phyloP scores from a whole-genome alignment of 2,113 vertebrate genomes.

The Tachysurus fulvidraco region DNA sequence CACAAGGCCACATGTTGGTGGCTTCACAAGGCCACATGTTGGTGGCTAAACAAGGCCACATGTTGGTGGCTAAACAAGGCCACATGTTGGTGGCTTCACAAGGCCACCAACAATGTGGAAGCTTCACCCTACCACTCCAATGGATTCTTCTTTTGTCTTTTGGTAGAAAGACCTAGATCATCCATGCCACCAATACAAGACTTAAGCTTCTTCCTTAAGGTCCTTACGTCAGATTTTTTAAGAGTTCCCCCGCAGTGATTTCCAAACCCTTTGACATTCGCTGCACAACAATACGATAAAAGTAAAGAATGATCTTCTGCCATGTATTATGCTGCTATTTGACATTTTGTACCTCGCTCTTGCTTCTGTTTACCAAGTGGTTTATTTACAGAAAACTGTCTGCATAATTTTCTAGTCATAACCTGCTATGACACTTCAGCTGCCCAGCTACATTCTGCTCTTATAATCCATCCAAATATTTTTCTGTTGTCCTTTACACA shows the following conservation, averaged over 20 bases:
- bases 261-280: not conserved
- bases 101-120: not conserved
- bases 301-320: not conserved
- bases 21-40: too few relatives aligned
- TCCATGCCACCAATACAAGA: not conserved
- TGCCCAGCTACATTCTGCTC: not conserved
- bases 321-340: not conserved
- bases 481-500: not conserved
- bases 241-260: not conserved
- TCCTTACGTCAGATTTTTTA: not conserved
- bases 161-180: not conserved
- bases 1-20: too few relatives aligned
- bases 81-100: too few relatives aligned
- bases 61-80: too few relatives aligned
- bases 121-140: not conserved
- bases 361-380: not conserved
- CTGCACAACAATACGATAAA: not conserved
- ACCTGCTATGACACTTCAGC: not conserved
- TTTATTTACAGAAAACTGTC: not conserved
- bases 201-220: not conserved
- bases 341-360: not conserved
- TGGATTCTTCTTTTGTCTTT: not conserved
- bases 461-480: not conserved
- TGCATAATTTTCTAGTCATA: not conserved
- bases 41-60: too few relatives aligned